These are phyloP conservation scores for Embiotoca jacksoni DNA, from an alignment of 2,113 vertebrate species.

Conservation along the genomic window DNA sequence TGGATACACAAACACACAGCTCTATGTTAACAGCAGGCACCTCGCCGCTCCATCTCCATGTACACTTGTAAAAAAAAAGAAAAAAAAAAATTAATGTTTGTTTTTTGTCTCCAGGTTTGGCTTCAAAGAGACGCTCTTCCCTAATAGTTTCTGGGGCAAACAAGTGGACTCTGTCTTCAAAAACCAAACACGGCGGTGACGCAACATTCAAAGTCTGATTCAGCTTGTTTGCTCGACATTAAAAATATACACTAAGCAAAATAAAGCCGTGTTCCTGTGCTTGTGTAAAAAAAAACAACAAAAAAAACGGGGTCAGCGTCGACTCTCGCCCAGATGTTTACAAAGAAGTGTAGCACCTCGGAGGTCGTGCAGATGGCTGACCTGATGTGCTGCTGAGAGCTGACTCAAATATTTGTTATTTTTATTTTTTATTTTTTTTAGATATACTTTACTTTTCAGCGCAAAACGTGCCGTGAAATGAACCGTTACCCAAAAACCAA, in stretches of 20 bases:
- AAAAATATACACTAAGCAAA: slow-evolving; percentile 46
- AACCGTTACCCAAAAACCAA: neutral
- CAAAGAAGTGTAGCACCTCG: slow-evolving; percentile 34
- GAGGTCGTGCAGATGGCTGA: slow-evolving; percentile 74
- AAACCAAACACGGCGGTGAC: slow-evolving; percentile 57
- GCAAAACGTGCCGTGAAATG: neutral
- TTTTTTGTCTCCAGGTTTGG: slow-evolving; percentile 50
- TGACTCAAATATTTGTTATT: slow-evolving; percentile 15
- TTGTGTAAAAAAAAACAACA: neutral
- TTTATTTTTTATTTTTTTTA: neutral
- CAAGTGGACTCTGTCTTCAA: slow-evolving; percentile 60
- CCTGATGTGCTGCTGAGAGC: slow-evolving; percentile 38
- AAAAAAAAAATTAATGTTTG: slow-evolving; percentile 38
- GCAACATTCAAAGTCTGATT: slow-evolving; percentile 59
- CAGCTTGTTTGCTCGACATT: slow-evolving; percentile 32
- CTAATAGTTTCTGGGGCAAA: slow-evolving; percentile 46
- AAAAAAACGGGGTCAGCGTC: slow-evolving; percentile 40
- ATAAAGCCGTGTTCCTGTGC: slow-evolving; percentile 28
- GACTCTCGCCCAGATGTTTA: slow-evolving; percentile 49
- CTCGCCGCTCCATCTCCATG: slow-evolving; percentile 22
- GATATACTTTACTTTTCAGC: slow-evolving; percentile 14
- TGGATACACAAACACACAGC: slow-evolving; percentile 74
- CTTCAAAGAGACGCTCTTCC: slow-evolving; percentile 43
- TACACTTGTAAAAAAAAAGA: slow-evolving; percentile 4
- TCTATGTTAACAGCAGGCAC: slow-evolving; percentile 51